A percentile compares a stretch with the other conserved stretches of the same genome.
These are phyloP conservation scores for Sardinella longiceps DNA, from an alignment of 2,797 vertebrate genomes.

Conservation along the genomic window DNA sequence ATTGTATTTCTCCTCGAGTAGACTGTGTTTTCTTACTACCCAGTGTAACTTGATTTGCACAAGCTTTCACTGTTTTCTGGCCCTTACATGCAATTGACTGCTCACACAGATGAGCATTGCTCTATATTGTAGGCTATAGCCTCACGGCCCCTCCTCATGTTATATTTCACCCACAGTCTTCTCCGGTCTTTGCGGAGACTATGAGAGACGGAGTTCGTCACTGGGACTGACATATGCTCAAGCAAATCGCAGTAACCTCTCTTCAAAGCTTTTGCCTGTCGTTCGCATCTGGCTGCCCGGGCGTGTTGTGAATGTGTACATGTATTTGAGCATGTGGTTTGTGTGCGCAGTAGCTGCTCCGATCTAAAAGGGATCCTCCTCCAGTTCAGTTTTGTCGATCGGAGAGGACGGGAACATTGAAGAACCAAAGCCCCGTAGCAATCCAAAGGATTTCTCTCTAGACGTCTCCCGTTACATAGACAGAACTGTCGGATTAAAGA, in stretches of 20 bases:
- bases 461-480: constrained; percentile 58
- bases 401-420: constrained; percentile 64
- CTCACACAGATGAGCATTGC: neutral
- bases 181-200: neutral
- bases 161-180: constrained; percentile 13
- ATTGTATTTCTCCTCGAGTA: neutral
- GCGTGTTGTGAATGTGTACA: neutral
- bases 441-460: constrained; percentile 48
- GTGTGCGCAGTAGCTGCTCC: constrained; percentile 40
- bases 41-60: neutral
- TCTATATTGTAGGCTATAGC: neutral
- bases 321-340: constrained; percentile 26
- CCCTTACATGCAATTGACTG: neutral
- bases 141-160: neutral
- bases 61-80: neutral
- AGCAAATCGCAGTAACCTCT: constrained; percentile 20
- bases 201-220: constrained; percentile 11
- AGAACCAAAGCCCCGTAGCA: constrained; percentile 47
- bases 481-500: constrained; percentile 45
- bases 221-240: constrained; percentile 17
- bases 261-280: neutral
- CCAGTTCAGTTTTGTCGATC: constrained; percentile 74
- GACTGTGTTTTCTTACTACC: neutral
- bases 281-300: neutral
- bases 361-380: constrained; percentile 62